Conservation (phyloP, 2,888 invertebrate genomes). For the Lasioglossum morio region DNA sequence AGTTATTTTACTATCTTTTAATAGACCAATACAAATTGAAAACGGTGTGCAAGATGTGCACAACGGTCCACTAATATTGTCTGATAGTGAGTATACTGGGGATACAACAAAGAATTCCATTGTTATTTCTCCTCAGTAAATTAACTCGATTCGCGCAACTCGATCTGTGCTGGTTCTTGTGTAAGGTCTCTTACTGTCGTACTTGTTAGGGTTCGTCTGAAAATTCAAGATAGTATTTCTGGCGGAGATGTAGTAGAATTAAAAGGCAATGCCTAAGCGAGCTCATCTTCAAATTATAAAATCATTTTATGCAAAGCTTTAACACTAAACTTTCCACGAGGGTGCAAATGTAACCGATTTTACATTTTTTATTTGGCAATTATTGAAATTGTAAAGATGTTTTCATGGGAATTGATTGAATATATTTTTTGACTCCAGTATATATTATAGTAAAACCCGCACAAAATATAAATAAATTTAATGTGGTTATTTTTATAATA, state of each 20-base stretch:
- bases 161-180: conserved; percentile 4
- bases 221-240: conserved; percentile 4
- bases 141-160: background rate
- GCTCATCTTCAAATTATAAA: background rate
- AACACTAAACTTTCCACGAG: too few species aligned
- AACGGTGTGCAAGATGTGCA: background rate
- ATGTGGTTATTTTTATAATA: too few species aligned
- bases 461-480: too few species aligned
- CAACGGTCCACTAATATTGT: background rate
- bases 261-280: background rate
- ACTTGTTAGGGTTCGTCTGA: conserved; percentile 12
- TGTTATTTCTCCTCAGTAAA: conserved; percentile 2
- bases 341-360: too few species aligned
- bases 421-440: too few species aligned
- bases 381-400: too few species aligned
- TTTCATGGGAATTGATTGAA: too few species aligned
- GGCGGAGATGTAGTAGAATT: too few species aligned
- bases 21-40: background rate
- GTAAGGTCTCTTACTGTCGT: background rate
- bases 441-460: too few species aligned
- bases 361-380: too few species aligned
- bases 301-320: background rate
- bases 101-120: background rate
- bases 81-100: background rate
- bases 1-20: background rate